phyloP scores from a whole-genome alignment of 2,797 vertebrate species.

The Cyprinella venusta region DNA sequence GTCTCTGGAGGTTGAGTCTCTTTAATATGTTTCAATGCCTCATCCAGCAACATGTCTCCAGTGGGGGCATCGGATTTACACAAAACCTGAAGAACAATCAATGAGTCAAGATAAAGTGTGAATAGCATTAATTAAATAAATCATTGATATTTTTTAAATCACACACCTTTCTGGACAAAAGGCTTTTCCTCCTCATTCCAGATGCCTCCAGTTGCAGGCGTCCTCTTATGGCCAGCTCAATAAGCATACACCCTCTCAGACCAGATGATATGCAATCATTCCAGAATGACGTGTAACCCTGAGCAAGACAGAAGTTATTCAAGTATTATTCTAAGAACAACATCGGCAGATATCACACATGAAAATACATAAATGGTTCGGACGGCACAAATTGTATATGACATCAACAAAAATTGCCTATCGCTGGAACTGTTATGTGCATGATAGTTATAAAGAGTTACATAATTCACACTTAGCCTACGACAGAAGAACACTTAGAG shows the following conservation, averaged over 20 bases:
- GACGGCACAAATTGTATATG: not conserved
- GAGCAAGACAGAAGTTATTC: conserved; percentile 50
- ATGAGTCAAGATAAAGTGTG: not conserved
- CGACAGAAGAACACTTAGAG: not conserved
- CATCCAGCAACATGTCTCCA: conserved; percentile 93
- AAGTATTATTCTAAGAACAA: not conserved
- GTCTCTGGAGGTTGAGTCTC: conserved; percentile 95
- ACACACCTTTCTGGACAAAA: conserved; percentile 88
- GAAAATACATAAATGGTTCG: not conserved
- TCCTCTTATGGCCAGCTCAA: conserved; percentile 92
- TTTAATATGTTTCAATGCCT: conserved; percentile 95
- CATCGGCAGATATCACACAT: not conserved
- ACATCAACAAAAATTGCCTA: not conserved
- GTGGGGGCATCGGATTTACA: conserved; percentile 95
- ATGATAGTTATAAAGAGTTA: not conserved
- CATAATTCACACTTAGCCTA: not conserved
- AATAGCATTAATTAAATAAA: too few relatives aligned
- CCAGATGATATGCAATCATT: conserved; percentile 99
- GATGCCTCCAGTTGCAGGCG: conserved; percentile 91
- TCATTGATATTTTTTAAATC: not conserved
- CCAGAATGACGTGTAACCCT: conserved; percentile 99
- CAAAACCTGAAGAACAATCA: conserved; percentile 80
- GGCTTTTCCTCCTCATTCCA: conserved; percentile 94
- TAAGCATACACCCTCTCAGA: conserved; percentile 96
- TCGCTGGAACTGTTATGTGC: not conserved